These are phyloP conservation scores for Laothoe populi DNA, from an alignment of 2,888 invertebrate genomes.

Conservation along the genomic window DNA sequence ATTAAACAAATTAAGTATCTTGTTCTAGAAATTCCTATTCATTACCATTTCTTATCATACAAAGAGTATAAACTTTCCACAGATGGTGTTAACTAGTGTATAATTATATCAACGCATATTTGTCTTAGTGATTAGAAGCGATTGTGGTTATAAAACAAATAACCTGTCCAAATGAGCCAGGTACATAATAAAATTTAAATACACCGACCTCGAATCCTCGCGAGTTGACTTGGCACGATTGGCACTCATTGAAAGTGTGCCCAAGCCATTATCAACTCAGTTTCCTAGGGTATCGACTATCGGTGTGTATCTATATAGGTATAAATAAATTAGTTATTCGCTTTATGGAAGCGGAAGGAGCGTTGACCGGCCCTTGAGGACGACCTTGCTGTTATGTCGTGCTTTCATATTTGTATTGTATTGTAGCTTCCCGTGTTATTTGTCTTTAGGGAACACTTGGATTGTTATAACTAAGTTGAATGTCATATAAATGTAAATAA, in stretches of 20 bases:
- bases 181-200: slow-evolving; percentile 20
- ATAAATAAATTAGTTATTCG: slow-evolving; percentile 9
- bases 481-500: no score
- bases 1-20: no score
- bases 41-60: slow-evolving; percentile 8
- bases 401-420: slow-evolving; percentile 32
- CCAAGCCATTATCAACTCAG: slow-evolving; percentile 19
- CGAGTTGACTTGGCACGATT: slow-evolving; percentile 30
- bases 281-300: slow-evolving; percentile 25
- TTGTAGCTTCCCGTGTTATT: background rate
- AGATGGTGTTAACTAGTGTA: background rate
- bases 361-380: slow-evolving; percentile 52
- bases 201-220: slow-evolving; percentile 32
- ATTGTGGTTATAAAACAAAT: background rate
- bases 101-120: slow-evolving; percentile 13
- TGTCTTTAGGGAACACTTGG: background rate
- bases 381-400: slow-evolving; percentile 41
- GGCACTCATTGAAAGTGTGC: slow-evolving; percentile 14
- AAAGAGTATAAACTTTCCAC: slow-evolving; percentile 16
- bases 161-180: background rate
- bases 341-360: slow-evolving; percentile 43
- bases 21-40: background rate
- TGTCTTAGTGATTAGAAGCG: slow-evolving; percentile 1
- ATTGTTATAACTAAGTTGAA: no score
- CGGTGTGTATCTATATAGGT: no score